Conservation (phyloP, 2,113 vertebrate genomes). For the Pipra filicauda region DNA sequence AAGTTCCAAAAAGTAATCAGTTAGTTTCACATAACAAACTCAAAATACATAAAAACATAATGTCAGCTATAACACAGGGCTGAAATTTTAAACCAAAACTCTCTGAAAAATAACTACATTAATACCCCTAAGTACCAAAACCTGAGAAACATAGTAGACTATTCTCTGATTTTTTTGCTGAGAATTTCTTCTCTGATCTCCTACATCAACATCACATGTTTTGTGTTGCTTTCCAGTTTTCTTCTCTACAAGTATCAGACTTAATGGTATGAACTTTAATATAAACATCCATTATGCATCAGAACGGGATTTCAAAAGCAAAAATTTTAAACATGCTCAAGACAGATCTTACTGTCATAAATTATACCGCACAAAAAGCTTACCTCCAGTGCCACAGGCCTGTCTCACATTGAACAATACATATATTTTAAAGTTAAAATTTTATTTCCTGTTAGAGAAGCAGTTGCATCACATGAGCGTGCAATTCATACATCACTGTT, state of each 20-base stretch:
- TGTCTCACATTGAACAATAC: accelerated
- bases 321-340: background rate
- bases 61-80: background rate
- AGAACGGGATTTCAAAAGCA: background rate
- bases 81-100: background rate
- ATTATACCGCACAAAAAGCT: background rate
- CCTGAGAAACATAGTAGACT: background rate
- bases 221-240: background rate
- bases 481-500: background rate
- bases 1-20: background rate
- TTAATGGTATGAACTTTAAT: background rate
- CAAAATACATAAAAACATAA: background rate
- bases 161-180: background rate
- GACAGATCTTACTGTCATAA: background rate
- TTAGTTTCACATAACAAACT: background rate
- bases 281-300: background rate
- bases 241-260: background rate
- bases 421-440: background rate
- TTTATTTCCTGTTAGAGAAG: background rate
- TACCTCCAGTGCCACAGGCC: background rate
- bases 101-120: background rate
- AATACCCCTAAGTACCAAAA: background rate
- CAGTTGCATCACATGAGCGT: accelerated
- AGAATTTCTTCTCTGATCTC: background rate
- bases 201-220: accelerated